Evolutionary conservation across 1,140 invertebrate genomes (phyloP).

Genomic region (Bombus breviceps): DNA sequence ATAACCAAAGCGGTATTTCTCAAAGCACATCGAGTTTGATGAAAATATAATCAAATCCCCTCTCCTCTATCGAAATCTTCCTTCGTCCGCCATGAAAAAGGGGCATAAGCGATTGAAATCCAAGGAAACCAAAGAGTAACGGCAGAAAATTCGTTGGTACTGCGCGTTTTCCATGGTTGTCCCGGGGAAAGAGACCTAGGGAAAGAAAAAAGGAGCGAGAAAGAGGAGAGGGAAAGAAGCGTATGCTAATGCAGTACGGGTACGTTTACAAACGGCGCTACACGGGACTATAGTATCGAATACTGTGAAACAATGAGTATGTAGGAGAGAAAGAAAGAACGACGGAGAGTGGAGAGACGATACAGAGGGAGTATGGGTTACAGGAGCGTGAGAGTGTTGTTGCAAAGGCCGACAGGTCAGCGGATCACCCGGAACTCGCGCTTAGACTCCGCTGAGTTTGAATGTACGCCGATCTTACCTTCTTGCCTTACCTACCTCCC

Average conservation of each 20-base stretch:
- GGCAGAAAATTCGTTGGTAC: slow-evolving; percentile 1
- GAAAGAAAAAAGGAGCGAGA: slow-evolving; percentile 73
- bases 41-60: background rate
- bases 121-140: background rate
- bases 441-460: slow-evolving; percentile 80
- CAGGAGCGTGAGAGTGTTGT: slow-evolving; percentile 84
- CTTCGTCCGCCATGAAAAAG: background rate
- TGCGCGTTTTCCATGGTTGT: slow-evolving; percentile 8
- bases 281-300: slow-evolving; percentile 67
- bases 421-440: slow-evolving; percentile 83
- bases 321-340: slow-evolving; percentile 62
- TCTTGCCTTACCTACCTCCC: slow-evolving; percentile 70
- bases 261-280: slow-evolving; percentile 68
- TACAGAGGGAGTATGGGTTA: slow-evolving; percentile 83
- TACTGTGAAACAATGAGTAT: slow-evolving; percentile 63
- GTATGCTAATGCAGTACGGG: slow-evolving; percentile 68
- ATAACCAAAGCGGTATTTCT: background rate
- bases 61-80: background rate
- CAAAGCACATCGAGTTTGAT: background rate
- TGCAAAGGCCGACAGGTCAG: slow-evolving; percentile 83
- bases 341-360: slow-evolving; percentile 71
- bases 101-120: background rate
- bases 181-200: slow-evolving; percentile 48
- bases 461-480: slow-evolving; percentile 77
- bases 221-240: slow-evolving; percentile 55